Base-by-base conservation (phyloP, 2,113 vertebrate species). In the Tonatia bakeri region DNA sequence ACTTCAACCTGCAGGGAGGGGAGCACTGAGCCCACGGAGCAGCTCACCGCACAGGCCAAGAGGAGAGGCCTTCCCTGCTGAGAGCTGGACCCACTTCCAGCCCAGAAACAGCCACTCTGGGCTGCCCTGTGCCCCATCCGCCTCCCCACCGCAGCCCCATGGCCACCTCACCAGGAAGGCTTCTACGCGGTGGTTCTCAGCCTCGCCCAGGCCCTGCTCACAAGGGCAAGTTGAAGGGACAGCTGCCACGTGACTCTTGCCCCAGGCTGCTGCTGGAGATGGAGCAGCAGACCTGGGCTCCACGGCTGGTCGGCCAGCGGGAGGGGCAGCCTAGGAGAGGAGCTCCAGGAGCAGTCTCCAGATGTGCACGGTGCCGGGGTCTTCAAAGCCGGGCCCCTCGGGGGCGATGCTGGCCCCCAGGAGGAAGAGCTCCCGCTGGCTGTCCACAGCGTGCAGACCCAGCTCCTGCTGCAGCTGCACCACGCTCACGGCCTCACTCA, bases 341-440 rank as follows among this genome's bases (percentile, higher is more conserved):
- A 99, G 98, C 90, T 99, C 97, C 72, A 99, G 95, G 73, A 99
- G 98, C 64, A 99, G 97, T 56, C 97, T 99, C 98, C 98, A 99
- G 96, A 99, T 97, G 2, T 94, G 98, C 93, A 99, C 98, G 54
- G 99, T 98, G 9, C 98, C 98, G 28, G 96, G 95, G 19, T 97
- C 96, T 90, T 96, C 92, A 7, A 98, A 97, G 61, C 89, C 96
- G 52, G 97, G 94, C 5, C 97, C 98, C 1, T 98, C 98, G 4
- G 98, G 98, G 36, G 98, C 98, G 1, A 99, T 97, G 93, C 99
- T 99, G 69, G 99, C 98, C 1, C 98, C 99, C 95, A 99, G 80
- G 52, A 99, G 96, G 97, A 99, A 99, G 90, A 99, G 80, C 87
- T 99, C 98, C 84, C 99, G 98, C 56, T 99, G 98, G 36, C 84